These are phyloP conservation scores for Phyllopteryx taeniolatus DNA, from an alignment of 2,113 vertebrate species.

Conservation along the genomic window DNA sequence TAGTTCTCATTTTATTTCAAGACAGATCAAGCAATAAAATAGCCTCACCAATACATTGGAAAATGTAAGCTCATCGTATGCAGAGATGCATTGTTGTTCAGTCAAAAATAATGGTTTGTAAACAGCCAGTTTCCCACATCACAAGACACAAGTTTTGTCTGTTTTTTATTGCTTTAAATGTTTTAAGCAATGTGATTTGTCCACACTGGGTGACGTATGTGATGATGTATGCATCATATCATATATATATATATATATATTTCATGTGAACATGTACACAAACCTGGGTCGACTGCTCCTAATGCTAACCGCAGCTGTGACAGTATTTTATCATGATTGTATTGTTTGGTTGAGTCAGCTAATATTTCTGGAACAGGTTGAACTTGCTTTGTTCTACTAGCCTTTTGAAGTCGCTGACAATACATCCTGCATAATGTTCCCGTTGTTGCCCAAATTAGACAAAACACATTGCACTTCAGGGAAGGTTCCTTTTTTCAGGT, in stretches of 20 bases:
- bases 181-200: background rate
- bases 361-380: background rate
- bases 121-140: background rate
- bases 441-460: background rate
- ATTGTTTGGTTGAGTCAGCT: conserved; percentile 2
- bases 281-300: background rate
- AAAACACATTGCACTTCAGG: too few relatives aligned
- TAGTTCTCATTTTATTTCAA: too few relatives aligned
- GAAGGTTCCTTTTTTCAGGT: too few relatives aligned
- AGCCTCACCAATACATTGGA: too few relatives aligned
- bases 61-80: too few relatives aligned
- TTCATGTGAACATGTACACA: conserved; percentile 2
- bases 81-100: background rate
- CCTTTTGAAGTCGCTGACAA: background rate
- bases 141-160: background rate
- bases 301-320: background rate
- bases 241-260: too few relatives aligned
- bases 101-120: background rate
- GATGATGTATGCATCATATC: background rate
- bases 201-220: background rate
- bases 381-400: background rate
- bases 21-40: too few relatives aligned
- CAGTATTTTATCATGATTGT: background rate
- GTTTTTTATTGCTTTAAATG: background rate
- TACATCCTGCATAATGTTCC: background rate